Conservation (phyloP, 2,113 vertebrate species). For the Malurus cyaneus region DNA sequence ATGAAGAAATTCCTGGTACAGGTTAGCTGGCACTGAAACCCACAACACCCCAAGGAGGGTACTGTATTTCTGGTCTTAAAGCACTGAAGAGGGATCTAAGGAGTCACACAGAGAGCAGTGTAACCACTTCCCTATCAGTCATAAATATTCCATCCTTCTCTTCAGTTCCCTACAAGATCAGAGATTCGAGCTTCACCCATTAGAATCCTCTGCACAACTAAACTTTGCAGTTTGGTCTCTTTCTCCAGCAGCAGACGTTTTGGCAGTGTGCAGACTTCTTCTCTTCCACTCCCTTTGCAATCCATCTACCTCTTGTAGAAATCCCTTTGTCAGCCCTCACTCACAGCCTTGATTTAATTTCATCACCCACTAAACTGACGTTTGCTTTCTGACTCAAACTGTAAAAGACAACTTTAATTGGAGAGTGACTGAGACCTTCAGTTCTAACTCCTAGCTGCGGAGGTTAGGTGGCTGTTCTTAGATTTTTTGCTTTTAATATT, state of each 20-base stretch:
- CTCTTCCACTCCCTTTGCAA: background rate
- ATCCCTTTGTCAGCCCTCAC: background rate
- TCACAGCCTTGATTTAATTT: background rate
- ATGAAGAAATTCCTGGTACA: background rate
- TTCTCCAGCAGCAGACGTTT: rapidly evolving
- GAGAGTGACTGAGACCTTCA: background rate
- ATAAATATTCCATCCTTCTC: background rate
- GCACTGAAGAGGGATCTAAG: background rate
- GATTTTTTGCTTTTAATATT: background rate
- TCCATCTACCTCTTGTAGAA: background rate
- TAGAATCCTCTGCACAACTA: background rate
- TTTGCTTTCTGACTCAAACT: background rate
- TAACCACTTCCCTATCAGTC: background rate
- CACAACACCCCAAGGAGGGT: rapidly evolving
- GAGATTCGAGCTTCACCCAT: background rate
- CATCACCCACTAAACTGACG: background rate
- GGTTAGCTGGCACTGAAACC: background rate
- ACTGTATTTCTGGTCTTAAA: background rate
- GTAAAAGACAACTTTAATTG: background rate
- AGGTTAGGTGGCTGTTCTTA: background rate
- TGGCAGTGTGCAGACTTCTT: background rate
- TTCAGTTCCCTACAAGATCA: background rate
- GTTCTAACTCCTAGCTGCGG: background rate
- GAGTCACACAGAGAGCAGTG: background rate
- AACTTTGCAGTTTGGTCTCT: background rate